phyloP scores from a whole-genome alignment of 2,888 invertebrate genomes.

The Plutella xylostella region DNA sequence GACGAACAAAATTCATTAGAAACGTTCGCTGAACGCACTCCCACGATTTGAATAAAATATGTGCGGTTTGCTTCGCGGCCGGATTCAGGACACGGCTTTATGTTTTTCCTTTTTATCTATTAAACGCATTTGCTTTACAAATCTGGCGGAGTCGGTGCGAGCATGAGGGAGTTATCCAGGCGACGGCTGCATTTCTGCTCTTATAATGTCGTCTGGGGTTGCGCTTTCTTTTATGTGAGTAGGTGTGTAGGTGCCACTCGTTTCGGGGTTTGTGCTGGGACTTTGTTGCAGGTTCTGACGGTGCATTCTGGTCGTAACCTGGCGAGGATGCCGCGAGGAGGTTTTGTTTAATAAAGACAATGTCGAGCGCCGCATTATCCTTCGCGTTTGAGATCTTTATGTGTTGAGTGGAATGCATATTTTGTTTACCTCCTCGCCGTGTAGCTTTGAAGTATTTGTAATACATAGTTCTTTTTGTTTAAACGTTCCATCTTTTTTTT shows the following conservation, averaged over 20 bases:
- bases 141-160: constrained; percentile 1
- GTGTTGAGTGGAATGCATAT: too few species aligned
- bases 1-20: constrained; percentile 44
- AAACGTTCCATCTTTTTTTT: too few species aligned
- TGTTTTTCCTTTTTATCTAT: constrained; percentile 52
- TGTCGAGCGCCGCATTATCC: too few species aligned
- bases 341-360: too few species aligned
- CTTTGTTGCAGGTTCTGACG: too few species aligned
- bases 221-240: background rate
- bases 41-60: constrained; percentile 56
- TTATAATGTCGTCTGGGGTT: background rate
- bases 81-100: background rate
- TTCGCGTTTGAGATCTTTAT: too few species aligned
- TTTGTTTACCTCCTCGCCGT: too few species aligned
- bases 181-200: constrained; percentile 1
- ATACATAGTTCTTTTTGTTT: too few species aligned
- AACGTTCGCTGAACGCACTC: constrained; percentile 40
- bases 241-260: background rate
- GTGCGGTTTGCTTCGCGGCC: constrained; percentile 25
- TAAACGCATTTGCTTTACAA: constrained; percentile 57
- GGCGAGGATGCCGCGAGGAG: too few species aligned
- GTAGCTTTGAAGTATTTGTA: too few species aligned
- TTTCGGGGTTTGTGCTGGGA: background rate
- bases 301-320: too few species aligned
- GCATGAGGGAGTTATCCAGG: constrained; percentile 3